Percentiles rank a stretch among this genome's conserved stretches.
phyloP scores from a whole-genome alignment of 2,888 invertebrate species.

The Cantharis flavilabris region DNA sequence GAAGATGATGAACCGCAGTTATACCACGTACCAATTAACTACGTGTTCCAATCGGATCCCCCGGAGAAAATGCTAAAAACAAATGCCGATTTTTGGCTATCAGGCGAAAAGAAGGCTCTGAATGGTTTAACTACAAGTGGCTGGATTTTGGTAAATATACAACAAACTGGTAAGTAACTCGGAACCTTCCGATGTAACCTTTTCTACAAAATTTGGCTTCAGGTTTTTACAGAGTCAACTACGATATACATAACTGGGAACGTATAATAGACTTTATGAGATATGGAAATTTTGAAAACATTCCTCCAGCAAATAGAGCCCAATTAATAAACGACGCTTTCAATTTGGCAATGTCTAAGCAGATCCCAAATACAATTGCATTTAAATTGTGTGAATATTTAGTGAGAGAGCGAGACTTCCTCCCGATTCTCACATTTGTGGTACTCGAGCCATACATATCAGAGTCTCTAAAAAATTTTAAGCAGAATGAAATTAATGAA shows the following conservation, averaged over 20 bases:
- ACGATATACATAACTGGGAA: slow-evolving; percentile 70
- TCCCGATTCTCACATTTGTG: slow-evolving; percentile 52
- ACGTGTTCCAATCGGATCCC: neutral
- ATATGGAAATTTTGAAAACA: slow-evolving; percentile 53
- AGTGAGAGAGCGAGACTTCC: slow-evolving; percentile 62
- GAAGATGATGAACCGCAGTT: neutral
- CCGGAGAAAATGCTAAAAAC: slow-evolving; percentile 10
- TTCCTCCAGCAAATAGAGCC: slow-evolving; percentile 71
- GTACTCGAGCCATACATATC: neutral
- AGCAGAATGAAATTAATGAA: neutral
- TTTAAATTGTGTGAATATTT: slow-evolving; percentile 65
- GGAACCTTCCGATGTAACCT: neutral
- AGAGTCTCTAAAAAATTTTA: neutral
- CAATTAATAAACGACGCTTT: slow-evolving; percentile 77
- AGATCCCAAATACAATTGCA: slow-evolving; percentile 59
- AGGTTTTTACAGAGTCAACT: slow-evolving; percentile 74
- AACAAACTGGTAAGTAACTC: slow-evolving; percentile 8
- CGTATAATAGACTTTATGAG: slow-evolving; percentile 58
- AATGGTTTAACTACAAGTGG: slow-evolving; percentile 20
- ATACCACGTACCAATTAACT: slow-evolving; percentile 17
- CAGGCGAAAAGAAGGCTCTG: slow-evolving; percentile 13
- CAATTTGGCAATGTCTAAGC: slow-evolving; percentile 64
- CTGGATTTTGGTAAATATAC: slow-evolving; percentile 49
- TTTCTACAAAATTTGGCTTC: slow-evolving; percentile 28
- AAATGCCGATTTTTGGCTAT: slow-evolving; percentile 16